Base-by-base conservation (phyloP, 2,113 vertebrate genomes). In the Reinhardtius hippoglossoides region DNA sequence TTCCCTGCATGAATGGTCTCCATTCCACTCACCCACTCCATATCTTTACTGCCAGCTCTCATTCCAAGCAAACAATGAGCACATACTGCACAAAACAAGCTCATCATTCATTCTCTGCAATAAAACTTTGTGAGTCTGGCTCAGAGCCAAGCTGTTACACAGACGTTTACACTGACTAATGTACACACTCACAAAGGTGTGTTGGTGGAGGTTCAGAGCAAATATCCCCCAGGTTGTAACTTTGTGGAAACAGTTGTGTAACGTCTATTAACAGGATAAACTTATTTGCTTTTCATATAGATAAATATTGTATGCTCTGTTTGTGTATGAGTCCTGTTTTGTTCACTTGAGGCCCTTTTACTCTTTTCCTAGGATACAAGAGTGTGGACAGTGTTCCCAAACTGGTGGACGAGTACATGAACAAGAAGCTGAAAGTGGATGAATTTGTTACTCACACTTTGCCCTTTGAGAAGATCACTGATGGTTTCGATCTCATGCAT, bases 401-500 rank as follows among this genome's bases (percentile, higher is more conserved):
- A 83, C 87, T 96, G 55, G 95, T 97, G 86, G 88, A 89, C n/a
- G 94, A 96, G 74, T 97, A 95, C 66, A 93, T 95, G 93, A 91
- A 85, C 63, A 95, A 95, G 78, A 96, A 92, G 40, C 89, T 97
- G 86, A 94, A 93, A 90, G 92, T 96, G 71, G 95, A 97, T 46
- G 91, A 95, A 57, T 95, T 97, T 92, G 95, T 97, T 79, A 96
- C 93, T 2, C 94, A 96, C 87, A 95, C 87, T 0, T 71, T 97
- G 88, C 90, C 94, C 52, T 93, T 96, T 61, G 77, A 86, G 20
- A 91, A 95, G 88, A 95, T 96, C 85, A 94, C 92, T 10, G 94
- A 96, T 71, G 95, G 92, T 46, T 95, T 96, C 87, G 92, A 96
- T 71, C 92, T 96, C 35, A 91, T 97, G 92, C 94, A 94, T 20